phyloP scores from a whole-genome alignment of 1,140 invertebrate species.

The Formica selysi region DNA sequence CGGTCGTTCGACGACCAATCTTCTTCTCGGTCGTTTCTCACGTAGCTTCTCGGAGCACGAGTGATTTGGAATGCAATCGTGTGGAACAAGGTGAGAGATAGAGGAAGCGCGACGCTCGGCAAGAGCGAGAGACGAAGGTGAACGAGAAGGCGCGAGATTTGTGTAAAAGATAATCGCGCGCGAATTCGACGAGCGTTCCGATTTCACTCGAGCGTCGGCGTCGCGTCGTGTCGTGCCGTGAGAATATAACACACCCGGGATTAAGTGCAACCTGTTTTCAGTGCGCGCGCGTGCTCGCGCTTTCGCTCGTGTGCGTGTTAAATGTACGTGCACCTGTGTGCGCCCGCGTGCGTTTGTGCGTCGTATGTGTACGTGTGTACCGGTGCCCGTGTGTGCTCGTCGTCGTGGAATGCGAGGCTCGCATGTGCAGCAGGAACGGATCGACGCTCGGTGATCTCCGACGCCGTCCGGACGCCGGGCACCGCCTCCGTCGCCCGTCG shows the following conservation, averaged over 20 bases:
- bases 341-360: conserved; percentile 24
- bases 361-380: conserved; percentile 17
- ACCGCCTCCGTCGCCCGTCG: not conserved
- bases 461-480: conserved; percentile 28
- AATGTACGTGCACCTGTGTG: conserved; percentile 58
- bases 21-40: not conserved
- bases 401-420: conserved; percentile 72
- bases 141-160: conserved; percentile 5
- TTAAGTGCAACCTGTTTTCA: conserved; percentile 59
- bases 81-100: not conserved
- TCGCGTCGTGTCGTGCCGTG: not conserved
- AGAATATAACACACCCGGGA: conserved; percentile 7
- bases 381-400: not conserved
- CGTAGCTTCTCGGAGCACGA: not conserved
- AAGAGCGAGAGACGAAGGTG: not conserved
- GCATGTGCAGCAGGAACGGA: conserved; percentile 62
- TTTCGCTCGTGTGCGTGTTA: conserved; percentile 13
- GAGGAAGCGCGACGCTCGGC: not conserved
- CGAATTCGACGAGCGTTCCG: not conserved
- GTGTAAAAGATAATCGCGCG: not conserved
- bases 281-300: not conserved
- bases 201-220: not conserved
- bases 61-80: not conserved
- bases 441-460: conserved; percentile 60
- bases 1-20: conserved; percentile 23